A percentile compares a stretch with the other conserved stretches of the same genome.
phyloP scores from a whole-genome alignment of 1,140 invertebrate species.

The Halesus radiatus region DNA sequence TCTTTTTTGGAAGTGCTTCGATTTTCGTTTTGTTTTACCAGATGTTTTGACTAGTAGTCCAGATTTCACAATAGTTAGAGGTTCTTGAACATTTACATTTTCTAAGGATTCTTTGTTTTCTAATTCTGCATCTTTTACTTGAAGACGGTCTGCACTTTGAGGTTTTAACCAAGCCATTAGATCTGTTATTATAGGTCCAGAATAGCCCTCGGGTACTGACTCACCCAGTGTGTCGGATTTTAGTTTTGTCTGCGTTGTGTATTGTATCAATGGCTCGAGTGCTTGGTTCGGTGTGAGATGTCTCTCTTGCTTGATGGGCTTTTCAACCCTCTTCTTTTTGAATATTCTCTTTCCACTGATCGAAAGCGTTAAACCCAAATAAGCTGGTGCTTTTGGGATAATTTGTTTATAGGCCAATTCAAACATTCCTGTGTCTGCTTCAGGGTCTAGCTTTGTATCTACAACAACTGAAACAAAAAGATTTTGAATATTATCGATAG shows the following conservation, averaged over 20 bases:
- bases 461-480: constrained; percentile 81
- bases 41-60: constrained; percentile 62
- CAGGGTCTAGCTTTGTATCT: constrained; percentile 83
- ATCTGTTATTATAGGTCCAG: constrained; percentile 67
- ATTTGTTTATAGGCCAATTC: constrained; percentile 84
- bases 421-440: constrained; percentile 88
- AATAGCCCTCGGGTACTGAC: constrained; percentile 63
- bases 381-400: constrained; percentile 84
- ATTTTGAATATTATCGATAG: not conserved
- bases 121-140: constrained; percentile 59
- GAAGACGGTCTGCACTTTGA: constrained; percentile 62
- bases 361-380: constrained; percentile 83
- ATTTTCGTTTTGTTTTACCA: constrained; percentile 67
- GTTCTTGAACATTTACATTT: constrained; percentile 65
- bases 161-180: constrained; percentile 68
- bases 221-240: constrained; percentile 58
- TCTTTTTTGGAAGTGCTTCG: constrained; percentile 61
- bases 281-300: constrained; percentile 53
- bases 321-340: constrained; percentile 63
- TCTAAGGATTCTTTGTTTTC: constrained; percentile 62
- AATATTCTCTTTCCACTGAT: constrained; percentile 76
- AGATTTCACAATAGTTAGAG: constrained; percentile 67
- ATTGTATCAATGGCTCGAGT: too few species aligned
- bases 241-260: constrained; percentile 53
- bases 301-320: constrained; percentile 47